Evolutionary conservation across 2,113 vertebrate species (phyloP), one percentile per base, ranked within the genome.

Genomic region (Redunca redunca): DNA sequence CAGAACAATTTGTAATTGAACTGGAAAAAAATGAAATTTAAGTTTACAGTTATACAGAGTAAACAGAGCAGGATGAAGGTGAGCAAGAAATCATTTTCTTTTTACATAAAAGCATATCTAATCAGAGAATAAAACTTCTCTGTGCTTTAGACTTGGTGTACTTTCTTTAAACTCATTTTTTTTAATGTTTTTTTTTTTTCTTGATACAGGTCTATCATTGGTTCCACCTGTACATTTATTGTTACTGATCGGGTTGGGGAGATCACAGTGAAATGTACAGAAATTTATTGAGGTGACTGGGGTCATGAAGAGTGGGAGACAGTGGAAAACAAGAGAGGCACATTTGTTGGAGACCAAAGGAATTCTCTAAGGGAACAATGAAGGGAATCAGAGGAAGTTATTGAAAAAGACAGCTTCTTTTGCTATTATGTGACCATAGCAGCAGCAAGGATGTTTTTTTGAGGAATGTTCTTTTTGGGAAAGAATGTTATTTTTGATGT

Each of bases 351-450:
- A 62, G 21, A 26, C 19, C 67, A 90, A 55, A 92, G 78, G 19
- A 23, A 1, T 87, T 94, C n/a, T 94, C 52, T 88, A 57, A 78
- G 57, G 83, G 64, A 74, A 80, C 43, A 96, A 77, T 55, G 67
- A 78, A 95, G 48, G 36, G 15, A 64, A 84, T 91, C 26, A 74
- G 55, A 85, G 67, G 33, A 89, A 71, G 13, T 91, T 88, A 93
- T 81, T 95, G 78, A 74, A 85, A 93, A 96, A 95, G 82, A 74
- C 12, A 50, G 7, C 91, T 95, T 89, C 28, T 90, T 92, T 97
- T 84, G 10, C 53, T 74, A 0, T 30, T 81, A 28, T 30, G 7
- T 80, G 81, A 50, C 82, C 50, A 83, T 48, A 64, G 43, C 9
- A 36, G 60, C 46, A 84, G 48, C 46, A 88, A 88, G 46, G 23